Evolutionary conservation across 1,140 invertebrate species (phyloP).

Genomic region (Olivierus martensii): DNA sequence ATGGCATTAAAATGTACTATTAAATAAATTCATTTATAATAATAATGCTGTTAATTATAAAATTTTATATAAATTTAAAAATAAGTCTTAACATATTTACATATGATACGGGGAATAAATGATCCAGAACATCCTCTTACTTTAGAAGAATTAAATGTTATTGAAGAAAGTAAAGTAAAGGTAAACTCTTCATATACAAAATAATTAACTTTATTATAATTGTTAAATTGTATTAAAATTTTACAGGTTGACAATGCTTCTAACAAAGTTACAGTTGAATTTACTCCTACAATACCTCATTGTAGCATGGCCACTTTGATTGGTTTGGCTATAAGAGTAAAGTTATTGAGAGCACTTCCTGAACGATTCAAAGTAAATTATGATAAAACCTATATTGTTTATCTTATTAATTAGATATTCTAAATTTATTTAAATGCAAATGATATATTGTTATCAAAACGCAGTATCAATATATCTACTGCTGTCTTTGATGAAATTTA

Average conservation of each 20-base stretch:
- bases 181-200: no score
- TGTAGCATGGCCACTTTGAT: slow-evolving; percentile 99
- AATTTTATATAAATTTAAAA: no score
- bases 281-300: slow-evolving; percentile 97
- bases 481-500: no score
- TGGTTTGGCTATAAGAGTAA: slow-evolving; percentile 68
- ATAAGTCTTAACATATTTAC: slow-evolving; percentile 34
- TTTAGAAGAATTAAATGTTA: slow-evolving; percentile 87
- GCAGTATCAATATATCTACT: no score
- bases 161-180: slow-evolving; percentile 38
- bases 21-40: no score
- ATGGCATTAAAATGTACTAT: no score
- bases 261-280: slow-evolving; percentile 58
- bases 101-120: slow-evolving; percentile 85
- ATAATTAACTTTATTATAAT: no score
- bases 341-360: slow-evolving; percentile 74
- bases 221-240: background rate
- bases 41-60: no score
- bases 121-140: slow-evolving; percentile 98
- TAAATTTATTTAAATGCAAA: no score
- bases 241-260: slow-evolving; percentile 31
- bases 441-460: no score
- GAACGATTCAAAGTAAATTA: slow-evolving; percentile 37
- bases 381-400: no score
- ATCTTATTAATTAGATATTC: no score